These are phyloP conservation scores for Apamea sordens DNA, from an alignment of 2,888 invertebrate species.

Conservation along the genomic window DNA sequence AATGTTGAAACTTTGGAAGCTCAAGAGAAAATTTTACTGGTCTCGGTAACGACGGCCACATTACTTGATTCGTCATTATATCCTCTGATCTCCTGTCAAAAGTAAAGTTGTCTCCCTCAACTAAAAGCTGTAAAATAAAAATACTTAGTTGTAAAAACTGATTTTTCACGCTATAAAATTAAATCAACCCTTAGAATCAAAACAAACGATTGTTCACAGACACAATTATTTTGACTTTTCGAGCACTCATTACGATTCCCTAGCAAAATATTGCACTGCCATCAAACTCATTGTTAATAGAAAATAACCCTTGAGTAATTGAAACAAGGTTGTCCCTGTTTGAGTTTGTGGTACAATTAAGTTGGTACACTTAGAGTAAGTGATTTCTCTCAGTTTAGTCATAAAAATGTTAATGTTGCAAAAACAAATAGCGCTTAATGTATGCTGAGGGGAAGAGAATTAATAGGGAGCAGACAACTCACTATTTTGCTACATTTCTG, in stretches of 20 bases:
- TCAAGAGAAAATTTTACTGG: not conserved
- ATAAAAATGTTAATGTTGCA: slow-evolving; percentile 90
- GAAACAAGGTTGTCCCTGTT: slow-evolving; percentile 36
- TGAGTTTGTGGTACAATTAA: slow-evolving; percentile 49
- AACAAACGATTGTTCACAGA: slow-evolving; percentile 63
- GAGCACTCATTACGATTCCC: slow-evolving; percentile 63
- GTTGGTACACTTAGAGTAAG: slow-evolving; percentile 80
- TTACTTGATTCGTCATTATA: not conserved
- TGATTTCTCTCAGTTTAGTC: slow-evolving; percentile 88
- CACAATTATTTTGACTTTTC: slow-evolving; percentile 64
- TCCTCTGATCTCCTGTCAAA: not conserved
- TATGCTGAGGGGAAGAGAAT: slow-evolving; percentile 87
- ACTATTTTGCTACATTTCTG: slow-evolving; percentile 72
- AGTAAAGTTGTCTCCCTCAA: not conserved
- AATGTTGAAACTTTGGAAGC: not conserved
- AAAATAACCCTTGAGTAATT: slow-evolving; percentile 52
- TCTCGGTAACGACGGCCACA: not conserved
- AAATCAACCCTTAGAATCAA: slow-evolving; percentile 58
- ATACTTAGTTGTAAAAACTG: slow-evolving; percentile 16
- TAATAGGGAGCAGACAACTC: slow-evolving; percentile 72
- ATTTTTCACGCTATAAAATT: slow-evolving; percentile 45
- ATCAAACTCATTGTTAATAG: not conserved
- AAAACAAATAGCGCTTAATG: slow-evolving; percentile 89
- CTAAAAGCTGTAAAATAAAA: slow-evolving; percentile 20
- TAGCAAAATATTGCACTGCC: slow-evolving; percentile 19